These are phyloP conservation scores for Noctua janthe DNA, from an alignment of 2,888 invertebrate species.

Conservation along the genomic window DNA sequence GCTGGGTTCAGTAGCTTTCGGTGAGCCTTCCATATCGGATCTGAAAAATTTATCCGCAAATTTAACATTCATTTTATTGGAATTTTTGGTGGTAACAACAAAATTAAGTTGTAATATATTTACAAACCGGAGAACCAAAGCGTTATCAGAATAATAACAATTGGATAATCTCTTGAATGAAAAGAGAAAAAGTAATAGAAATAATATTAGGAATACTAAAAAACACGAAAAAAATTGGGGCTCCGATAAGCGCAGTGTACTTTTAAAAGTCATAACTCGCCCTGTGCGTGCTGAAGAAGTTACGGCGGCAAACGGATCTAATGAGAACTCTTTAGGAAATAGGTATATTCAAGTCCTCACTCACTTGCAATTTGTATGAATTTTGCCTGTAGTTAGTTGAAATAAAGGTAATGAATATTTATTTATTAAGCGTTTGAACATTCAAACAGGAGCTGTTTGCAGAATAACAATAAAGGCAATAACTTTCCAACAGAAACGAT, in stretches of 20 bases:
- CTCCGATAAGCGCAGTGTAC: background rate
- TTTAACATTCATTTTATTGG: background rate
- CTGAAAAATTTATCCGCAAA: slow-evolving; percentile 58
- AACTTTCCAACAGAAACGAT: background rate
- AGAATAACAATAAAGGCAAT: background rate
- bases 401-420: background rate
- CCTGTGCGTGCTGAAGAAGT: background rate
- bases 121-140: background rate
- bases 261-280: background rate
- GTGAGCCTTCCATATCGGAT: slow-evolving; percentile 77
- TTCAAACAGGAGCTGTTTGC: background rate
- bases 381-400: background rate
- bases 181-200: background rate
- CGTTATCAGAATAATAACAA: background rate
- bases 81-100: background rate
- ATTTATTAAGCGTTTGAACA: background rate
- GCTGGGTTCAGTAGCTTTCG: slow-evolving; percentile 79
- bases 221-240: background rate
- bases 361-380: background rate
- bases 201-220: background rate
- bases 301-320: background rate
- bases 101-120: background rate
- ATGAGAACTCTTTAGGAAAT: background rate
- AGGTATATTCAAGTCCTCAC: background rate
- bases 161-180: background rate